A percentile compares a stretch with the other conserved stretches of the same genome.
Evolutionary conservation across 1,140 invertebrate genomes (phyloP).

Genomic region (Coelopa frigida): DNA sequence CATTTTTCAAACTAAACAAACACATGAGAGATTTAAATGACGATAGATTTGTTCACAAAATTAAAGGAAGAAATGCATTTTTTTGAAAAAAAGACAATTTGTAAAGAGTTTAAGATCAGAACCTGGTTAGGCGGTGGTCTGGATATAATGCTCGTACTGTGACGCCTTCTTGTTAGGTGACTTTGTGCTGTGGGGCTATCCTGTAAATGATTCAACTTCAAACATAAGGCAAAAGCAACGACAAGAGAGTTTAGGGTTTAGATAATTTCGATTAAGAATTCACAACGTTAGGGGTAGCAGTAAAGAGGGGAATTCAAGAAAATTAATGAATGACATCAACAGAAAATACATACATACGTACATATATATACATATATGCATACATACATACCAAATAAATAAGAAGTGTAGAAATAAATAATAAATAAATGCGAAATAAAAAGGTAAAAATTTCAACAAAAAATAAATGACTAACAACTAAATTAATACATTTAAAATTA

Average conservation of each 20-base stretch:
- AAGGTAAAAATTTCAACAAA: slow-evolving; percentile 3
- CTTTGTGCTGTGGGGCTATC: slow-evolving; percentile 50
- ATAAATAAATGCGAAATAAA: slow-evolving; percentile 1
- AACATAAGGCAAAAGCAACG: slow-evolving; percentile 25
- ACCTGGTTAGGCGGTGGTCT: slow-evolving; percentile 46
- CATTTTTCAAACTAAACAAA: too few species aligned
- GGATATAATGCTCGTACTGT: slow-evolving; percentile 59
- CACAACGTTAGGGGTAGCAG: too few species aligned
- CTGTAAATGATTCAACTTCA: slow-evolving; percentile 36
- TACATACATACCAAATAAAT: neutral
- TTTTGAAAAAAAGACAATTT: slow-evolving; percentile 9
- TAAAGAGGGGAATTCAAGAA: too few species aligned
- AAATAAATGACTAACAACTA: neutral
- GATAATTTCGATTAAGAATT: too few species aligned
- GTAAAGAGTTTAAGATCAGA: slow-evolving; percentile 26
- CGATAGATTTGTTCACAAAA: slow-evolving; percentile 12
- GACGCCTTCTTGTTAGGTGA: slow-evolving; percentile 62
- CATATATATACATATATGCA: slow-evolving; percentile 3
- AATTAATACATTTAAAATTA: neutral
- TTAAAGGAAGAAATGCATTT: slow-evolving; percentile 3
- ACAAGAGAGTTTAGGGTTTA: slow-evolving; percentile 12
- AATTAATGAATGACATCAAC: slow-evolving; percentile 8
- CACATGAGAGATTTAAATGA: too few species aligned
- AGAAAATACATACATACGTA: neutral
- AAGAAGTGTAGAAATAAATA: slow-evolving; percentile 5